These are phyloP conservation scores for Nymphalis urticae DNA, from an alignment of 2,888 invertebrate species.

Conservation along the genomic window DNA sequence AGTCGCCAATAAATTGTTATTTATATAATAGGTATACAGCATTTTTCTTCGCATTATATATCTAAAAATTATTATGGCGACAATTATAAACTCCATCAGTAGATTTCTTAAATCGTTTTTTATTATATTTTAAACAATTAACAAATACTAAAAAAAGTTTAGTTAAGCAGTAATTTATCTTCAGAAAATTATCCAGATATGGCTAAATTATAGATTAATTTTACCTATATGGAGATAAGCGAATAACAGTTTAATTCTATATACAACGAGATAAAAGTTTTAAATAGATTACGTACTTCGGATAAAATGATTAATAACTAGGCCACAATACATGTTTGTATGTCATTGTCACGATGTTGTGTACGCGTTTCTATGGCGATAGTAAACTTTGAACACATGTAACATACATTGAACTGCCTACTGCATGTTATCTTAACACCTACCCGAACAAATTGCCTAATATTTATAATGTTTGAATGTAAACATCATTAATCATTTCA, in stretches of 20 bases:
- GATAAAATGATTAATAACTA: conserved; percentile 34
- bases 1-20: too few relatives aligned
- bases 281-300: conserved; percentile 3
- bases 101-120: too few relatives aligned
- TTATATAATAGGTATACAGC: too few relatives aligned
- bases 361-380: conserved; percentile 44
- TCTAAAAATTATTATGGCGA: too few relatives aligned
- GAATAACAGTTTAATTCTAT: not conserved
- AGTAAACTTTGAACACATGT: conserved; percentile 29
- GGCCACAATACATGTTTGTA: conserved; percentile 38
- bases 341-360: conserved; percentile 57
- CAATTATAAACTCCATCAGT: too few relatives aligned
- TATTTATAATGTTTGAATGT: conserved; percentile 16
- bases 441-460: conserved; percentile 18
- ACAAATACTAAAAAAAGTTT: too few relatives aligned
- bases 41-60: too few relatives aligned
- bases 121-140: too few relatives aligned
- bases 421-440: conserved; percentile 25
- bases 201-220: too few relatives aligned
- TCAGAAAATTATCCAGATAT: too few relatives aligned
- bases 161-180: too few relatives aligned
- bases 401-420: conserved; percentile 11
- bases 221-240: too few relatives aligned
- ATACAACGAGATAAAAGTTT: not conserved
- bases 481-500: conserved; percentile 5